Percentiles rank a stretch among this genome's conserved stretches.
Conservation (phyloP, 2,113 vertebrate species). For the Ornithorhynchus anatinus region DNA sequence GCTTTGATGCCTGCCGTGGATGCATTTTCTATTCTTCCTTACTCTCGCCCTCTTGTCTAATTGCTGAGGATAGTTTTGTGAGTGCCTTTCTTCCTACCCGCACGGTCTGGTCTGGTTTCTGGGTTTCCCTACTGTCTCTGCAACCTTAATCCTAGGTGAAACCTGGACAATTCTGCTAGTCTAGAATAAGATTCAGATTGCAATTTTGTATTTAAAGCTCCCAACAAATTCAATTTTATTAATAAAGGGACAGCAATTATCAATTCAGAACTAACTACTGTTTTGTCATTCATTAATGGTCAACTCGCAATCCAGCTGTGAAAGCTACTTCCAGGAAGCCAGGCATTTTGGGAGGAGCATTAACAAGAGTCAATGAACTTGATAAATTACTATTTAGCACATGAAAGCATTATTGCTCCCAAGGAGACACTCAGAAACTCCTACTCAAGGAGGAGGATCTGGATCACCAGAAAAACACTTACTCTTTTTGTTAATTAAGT, state of each 20-base stretch:
- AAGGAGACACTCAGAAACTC: not conserved
- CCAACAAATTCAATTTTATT: not conserved
- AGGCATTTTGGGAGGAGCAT: not conserved
- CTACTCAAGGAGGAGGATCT: not conserved
- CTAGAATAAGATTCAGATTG: not conserved
- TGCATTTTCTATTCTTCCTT: no score
- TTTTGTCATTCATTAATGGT: not conserved
- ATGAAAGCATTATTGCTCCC: not conserved
- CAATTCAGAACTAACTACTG: not conserved
- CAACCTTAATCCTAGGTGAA: not conserved
- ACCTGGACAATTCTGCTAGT: not conserved
- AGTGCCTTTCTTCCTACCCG: no score
- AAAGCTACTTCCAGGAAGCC: not conserved
- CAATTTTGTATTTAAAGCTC: not conserved
- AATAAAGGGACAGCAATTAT: not conserved
- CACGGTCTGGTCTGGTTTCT: no score
- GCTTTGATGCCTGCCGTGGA: no score
- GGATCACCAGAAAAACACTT: not conserved
- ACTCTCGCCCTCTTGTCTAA: no score
- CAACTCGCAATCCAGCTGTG: not conserved
- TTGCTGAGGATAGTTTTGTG: no score
- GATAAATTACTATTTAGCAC: not conserved
- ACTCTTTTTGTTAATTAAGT: conserved; percentile 10
- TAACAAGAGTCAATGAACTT: not conserved
- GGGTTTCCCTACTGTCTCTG: not conserved